Conservation (phyloP, 2,888 invertebrate genomes). For the Cephus rjabovi region DNA sequence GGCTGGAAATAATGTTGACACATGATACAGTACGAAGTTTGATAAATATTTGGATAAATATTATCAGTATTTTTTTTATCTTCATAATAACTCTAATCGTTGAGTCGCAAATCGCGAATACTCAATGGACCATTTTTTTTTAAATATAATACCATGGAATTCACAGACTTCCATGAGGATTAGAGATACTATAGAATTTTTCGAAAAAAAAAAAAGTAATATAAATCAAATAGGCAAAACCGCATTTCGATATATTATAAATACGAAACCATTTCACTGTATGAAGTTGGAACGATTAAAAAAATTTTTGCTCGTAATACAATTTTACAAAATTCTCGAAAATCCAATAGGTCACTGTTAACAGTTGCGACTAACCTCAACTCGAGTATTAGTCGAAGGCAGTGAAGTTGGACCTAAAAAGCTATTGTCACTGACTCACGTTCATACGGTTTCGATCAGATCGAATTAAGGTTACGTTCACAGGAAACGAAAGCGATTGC, state of each 20-base stretch:
- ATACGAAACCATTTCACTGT: background rate
- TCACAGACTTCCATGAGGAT: background rate
- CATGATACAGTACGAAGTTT: background rate
- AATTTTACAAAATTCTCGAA: background rate
- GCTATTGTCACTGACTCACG: constrained; percentile 50
- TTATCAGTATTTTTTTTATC: background rate
- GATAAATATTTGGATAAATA: background rate
- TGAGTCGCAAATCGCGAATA: background rate
- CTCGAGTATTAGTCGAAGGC: background rate
- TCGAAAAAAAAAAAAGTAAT: background rate
- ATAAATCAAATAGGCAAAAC: background rate
- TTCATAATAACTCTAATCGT: background rate
- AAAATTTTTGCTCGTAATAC: background rate
- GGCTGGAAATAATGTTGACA: background rate
- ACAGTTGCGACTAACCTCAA: background rate
- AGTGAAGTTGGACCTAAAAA: constrained; percentile 42
- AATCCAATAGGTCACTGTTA: background rate
- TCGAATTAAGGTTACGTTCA: constrained; percentile 50
- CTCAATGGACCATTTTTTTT: background rate
- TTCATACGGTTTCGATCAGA: constrained; percentile 56
- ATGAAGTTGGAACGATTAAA: background rate
- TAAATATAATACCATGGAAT: background rate
- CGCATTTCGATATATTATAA: background rate
- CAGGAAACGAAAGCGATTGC: constrained; percentile 44
- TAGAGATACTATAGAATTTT: background rate